Base-by-base conservation (phyloP, 2,113 vertebrate species). In the Marmota flaviventris region DNA sequence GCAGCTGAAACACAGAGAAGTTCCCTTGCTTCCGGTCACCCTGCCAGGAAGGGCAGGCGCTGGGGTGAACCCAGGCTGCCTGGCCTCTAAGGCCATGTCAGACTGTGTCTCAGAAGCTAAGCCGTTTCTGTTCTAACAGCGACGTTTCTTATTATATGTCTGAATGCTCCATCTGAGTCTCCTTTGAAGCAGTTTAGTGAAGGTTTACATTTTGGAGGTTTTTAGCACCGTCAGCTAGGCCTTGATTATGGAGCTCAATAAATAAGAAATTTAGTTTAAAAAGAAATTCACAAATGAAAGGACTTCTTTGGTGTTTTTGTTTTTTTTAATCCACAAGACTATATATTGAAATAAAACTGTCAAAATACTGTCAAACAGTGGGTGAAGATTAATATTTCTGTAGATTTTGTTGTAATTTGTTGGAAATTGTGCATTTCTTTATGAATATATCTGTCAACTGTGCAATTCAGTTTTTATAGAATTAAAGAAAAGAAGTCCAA, bases 291-390 rank as follows among this genome's bases (percentile, higher is more conserved):
- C 58, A 67, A 88, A 86, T 93, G 37, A 92, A 96, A 73, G 63
- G 72, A 65, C 61, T 93, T 87, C 82, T 37, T 86, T 39, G 5
- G 16, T 93, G 82, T 93, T 95, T 94, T 93, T 97, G 27, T 88
- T 91, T 96, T 97, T 96, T 93, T 79, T 5, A 96, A 94, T 92
- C 92, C 95, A 97, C 18, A 73, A 69, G 87, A 90, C 37, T 94
- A 2, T 93, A 93, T 95, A 97, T 98, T 95, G 93, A 97, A 97
- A 69, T 93, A 88, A 96, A 89, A 96, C 76, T 96, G 93, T 97
- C 97, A 98, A 96, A 97, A 95, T 95, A 82, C 86, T 97, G 96
- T 95, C 90, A 97, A 85, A 86, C 82, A 92, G 89, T 87, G 53
- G 27, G 37, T 96, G 53, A 97, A 96, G 89, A 93, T 89, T 96